phyloP scores from a whole-genome alignment of 1,140 invertebrate species.

The Latrodectus geometricus region DNA sequence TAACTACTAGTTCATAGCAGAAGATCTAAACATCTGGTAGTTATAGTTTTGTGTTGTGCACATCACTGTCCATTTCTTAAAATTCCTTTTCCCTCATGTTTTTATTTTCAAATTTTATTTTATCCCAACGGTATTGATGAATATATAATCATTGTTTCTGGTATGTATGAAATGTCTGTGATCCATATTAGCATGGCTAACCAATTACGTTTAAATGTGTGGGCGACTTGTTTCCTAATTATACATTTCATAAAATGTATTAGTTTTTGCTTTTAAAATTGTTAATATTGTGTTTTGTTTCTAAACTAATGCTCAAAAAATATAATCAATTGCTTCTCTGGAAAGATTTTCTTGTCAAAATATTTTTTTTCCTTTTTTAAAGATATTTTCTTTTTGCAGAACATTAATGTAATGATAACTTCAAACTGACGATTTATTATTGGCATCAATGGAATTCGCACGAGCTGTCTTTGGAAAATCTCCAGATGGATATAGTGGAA shows the following conservation, averaged over 20 bases:
- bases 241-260: too few species aligned
- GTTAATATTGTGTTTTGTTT: neutral
- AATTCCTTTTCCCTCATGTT: neutral
- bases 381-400: neutral
- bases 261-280: too few species aligned
- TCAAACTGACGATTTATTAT: neutral
- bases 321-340: neutral
- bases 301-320: neutral
- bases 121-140: neutral
- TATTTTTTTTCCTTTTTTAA: neutral
- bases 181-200: neutral
- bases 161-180: neutral
- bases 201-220: neutral
- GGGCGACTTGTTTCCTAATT: neutral
- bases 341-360: neutral
- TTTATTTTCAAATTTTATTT: neutral
- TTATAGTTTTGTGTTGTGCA: neutral
- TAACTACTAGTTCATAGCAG: neutral
- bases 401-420: neutral
- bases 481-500: conserved; percentile 82
- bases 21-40: neutral
- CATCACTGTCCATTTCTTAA: neutral
- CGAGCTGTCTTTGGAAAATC: conserved; percentile 87
- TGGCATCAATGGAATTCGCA: conserved; percentile 80
- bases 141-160: neutral